Percentiles rank a stretch among this genome's conserved stretches.
phyloP scores from a whole-genome alignment of 2,113 vertebrate genomes.

The Circaetus gallicus region DNA sequence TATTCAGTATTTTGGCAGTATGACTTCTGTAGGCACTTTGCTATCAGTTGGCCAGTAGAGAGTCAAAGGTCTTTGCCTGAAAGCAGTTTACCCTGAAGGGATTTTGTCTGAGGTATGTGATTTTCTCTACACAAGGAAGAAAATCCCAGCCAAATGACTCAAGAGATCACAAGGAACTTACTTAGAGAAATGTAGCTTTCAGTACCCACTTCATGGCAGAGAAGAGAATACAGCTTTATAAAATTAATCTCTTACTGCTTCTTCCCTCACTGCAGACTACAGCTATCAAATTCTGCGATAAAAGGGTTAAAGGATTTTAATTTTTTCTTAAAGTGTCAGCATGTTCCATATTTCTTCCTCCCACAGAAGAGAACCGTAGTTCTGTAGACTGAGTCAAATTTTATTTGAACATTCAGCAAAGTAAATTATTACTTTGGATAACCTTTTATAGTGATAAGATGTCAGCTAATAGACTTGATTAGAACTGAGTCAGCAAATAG shows the following conservation, averaged over 20 bases:
- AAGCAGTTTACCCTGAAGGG: background rate
- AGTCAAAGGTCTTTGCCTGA: background rate
- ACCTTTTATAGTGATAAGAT: background rate
- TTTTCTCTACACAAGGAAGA: background rate
- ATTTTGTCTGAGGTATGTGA: background rate
- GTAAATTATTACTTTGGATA: slow-evolving; percentile 33
- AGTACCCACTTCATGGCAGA: background rate
- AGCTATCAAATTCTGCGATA: background rate
- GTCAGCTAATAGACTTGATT: slow-evolving; percentile 30
- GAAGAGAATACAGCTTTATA: background rate
- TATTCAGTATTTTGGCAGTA: background rate
- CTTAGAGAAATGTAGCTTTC: background rate
- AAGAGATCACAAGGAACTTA: background rate
- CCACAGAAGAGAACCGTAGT: background rate
- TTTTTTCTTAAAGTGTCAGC: background rate
- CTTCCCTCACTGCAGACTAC: background rate
- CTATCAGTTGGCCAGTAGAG: background rate
- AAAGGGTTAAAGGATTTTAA: background rate
- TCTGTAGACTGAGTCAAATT: background rate
- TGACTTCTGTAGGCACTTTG: background rate
- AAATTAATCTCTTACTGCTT: background rate
- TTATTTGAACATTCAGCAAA: slow-evolving; percentile 28
- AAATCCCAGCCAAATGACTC: background rate
- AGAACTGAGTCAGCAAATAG: background rate
- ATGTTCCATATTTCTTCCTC: background rate